Evolutionary conservation across 1,140 invertebrate species (phyloP), one percentile per base, ranked within the genome.

Genomic region (Muscidifurax raptorellus): DNA sequence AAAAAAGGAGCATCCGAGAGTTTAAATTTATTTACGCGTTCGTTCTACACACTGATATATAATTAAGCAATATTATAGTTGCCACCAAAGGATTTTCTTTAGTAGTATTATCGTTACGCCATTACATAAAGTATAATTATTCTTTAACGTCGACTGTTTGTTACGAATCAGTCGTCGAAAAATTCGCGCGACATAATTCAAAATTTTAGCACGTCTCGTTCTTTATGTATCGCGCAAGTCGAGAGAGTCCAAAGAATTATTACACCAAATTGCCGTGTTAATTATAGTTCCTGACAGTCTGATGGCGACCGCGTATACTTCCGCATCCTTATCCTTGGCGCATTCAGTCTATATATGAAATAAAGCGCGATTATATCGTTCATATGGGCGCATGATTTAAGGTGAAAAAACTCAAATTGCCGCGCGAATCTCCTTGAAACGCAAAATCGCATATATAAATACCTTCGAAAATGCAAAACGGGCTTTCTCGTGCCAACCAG

Each of bases 221-320:
- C 36, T 40, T 40, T 40, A 40, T 40, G 10, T n/a, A 40, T 10
- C 36, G 7, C n/a, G 36, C 36, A 40, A 40, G 36, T 0, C 36
- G 36, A 40, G 36, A 40, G 18, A 18, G 18, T 36, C 30, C 36
- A 72, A 69, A 72, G 32, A 72, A 72, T 72, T 72, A 72, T 72
- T 40, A 1, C 36, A 9, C 44, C 2, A 76, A 76, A 76, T 76
- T 52, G 44, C 44, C 44, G n/a, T 15, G 5, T 36, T 18, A 47
- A 47, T 44, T 22, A 74, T 74, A 52, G 71, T 40, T n/a, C 30
- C 32, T n/a, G 71, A 40, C 71, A 40, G 30, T 36, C 59, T 36
- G 71, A 44, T 13, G 12, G 74, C 74, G 5, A 5, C 28, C 74
- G 40, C 74, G 13, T 13, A 76, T 36, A n/a, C 74, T 47, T 76